These are phyloP conservation scores for Eolophus roseicapilla DNA, from an alignment of 2,113 vertebrate genomes.

Conservation along the genomic window DNA sequence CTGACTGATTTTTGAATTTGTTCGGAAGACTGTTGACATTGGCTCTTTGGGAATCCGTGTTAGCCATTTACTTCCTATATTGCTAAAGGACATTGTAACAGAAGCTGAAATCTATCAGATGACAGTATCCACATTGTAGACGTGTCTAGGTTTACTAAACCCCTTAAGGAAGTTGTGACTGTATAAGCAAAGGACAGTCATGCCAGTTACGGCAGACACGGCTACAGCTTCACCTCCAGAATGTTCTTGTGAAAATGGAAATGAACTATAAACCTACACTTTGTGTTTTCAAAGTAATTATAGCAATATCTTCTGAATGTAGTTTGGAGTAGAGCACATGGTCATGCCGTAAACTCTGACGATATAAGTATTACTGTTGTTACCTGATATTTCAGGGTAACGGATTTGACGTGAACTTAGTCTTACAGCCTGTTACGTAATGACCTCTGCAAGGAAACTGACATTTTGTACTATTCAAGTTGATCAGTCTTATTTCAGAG, in stretches of 20 bases:
- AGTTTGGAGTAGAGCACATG: slow-evolving; percentile 62
- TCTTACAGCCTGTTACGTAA: slow-evolving; percentile 61
- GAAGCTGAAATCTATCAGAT: neutral
- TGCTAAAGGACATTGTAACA: neutral
- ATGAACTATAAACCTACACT: slow-evolving; percentile 54
- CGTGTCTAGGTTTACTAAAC: neutral
- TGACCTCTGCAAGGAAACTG: slow-evolving; percentile 59
- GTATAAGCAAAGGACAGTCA: neutral
- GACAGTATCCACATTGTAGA: neutral
- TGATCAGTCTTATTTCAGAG: slow-evolving; percentile 38
- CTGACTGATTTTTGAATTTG: neutral
- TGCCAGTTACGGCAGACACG: neutral
- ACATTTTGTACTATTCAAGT: slow-evolving; percentile 63
- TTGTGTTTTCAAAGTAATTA: slow-evolving; percentile 65
- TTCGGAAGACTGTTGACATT: slow-evolving; percentile 17
- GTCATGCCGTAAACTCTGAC: slow-evolving; percentile 59
- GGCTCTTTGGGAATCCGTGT: slow-evolving; percentile 11
- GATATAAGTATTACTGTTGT: slow-evolving; percentile 47
- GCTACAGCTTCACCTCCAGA: slow-evolving; percentile 46
- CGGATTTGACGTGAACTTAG: slow-evolving; percentile 45
- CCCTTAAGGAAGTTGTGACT: slow-evolving; percentile 13
- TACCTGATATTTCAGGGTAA: slow-evolving; percentile 48
- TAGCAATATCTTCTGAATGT: slow-evolving; percentile 68
- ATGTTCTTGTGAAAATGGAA: slow-evolving; percentile 58
- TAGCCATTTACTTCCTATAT: neutral